Conservation (phyloP, 1,140 invertebrate genomes). For the Pseudomyrmex sp. region DNA sequence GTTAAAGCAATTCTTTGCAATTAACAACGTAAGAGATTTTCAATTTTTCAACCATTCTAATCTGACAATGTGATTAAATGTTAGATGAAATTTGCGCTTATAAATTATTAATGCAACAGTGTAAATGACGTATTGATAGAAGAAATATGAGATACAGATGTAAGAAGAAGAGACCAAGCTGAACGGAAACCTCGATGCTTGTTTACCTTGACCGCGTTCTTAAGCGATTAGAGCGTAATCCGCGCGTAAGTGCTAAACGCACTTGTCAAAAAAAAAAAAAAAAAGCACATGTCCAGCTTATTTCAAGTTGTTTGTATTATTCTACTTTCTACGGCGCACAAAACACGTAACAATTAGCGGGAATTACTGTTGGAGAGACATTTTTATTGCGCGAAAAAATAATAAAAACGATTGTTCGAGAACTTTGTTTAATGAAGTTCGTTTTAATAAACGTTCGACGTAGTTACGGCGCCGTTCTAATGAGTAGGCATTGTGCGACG, state of each 20-base stretch:
- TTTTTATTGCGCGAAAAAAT: too few species aligned
- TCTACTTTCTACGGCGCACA: too few species aligned
- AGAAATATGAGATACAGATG: background rate
- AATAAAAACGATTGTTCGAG: too few species aligned
- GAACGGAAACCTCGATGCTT: background rate
- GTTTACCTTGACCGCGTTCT: conserved; percentile 46
- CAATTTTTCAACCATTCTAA: too few species aligned
- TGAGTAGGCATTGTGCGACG: background rate
- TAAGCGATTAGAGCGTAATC: conserved; percentile 54
- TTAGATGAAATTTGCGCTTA: background rate
- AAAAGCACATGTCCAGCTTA: too few species aligned
- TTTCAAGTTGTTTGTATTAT: too few species aligned
- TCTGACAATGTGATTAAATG: background rate
- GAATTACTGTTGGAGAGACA: too few species aligned
- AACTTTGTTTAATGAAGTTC: background rate
- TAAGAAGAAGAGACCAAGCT: background rate
- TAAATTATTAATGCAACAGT: too few species aligned
- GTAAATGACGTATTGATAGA: background rate
- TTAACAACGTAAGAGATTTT: too few species aligned
- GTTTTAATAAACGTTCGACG: background rate
- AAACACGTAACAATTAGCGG: too few species aligned
- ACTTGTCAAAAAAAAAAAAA: too few species aligned
- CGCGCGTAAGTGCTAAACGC: conserved; percentile 11
- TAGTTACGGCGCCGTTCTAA: conserved; percentile 2
- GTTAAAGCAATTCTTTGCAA: too few species aligned